Evolutionary conservation across 2,797 vertebrate genomes (phyloP).

Genomic region (Mionectes olivaceus): DNA sequence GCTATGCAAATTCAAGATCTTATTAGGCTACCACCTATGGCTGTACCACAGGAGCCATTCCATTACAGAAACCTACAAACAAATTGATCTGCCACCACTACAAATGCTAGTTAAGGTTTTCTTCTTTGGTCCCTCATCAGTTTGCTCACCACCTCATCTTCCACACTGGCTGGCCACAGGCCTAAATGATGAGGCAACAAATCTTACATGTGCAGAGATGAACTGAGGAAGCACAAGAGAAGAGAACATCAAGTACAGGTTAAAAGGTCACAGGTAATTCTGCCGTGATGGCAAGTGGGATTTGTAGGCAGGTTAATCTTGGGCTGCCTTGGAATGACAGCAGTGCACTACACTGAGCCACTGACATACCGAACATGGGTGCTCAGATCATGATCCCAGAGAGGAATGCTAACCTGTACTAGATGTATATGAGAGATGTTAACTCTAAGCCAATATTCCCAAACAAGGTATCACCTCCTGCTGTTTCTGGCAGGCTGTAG

Average conservation of each 20-base stretch:
- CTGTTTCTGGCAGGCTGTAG: neutral
- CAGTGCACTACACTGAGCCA: neutral
- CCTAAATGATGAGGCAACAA: neutral
- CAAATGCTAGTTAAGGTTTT: neutral
- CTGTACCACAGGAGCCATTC: neutral
- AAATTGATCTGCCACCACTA: accelerated
- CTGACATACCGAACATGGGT: neutral
- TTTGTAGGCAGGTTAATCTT: neutral
- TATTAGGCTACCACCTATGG: neutral
- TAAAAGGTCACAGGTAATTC: neutral
- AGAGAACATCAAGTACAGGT: neutral
- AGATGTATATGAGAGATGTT: neutral
- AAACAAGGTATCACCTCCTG: neutral
- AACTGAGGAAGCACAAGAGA: neutral
- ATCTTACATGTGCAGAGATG: neutral
- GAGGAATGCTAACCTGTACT: neutral
- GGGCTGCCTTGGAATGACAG: neutral
- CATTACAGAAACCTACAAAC: neutral
- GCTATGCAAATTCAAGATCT: neutral
- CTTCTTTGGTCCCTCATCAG: neutral
- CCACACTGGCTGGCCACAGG: accelerated
- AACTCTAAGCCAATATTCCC: neutral
- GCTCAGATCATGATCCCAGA: neutral
- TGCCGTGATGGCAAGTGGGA: neutral
- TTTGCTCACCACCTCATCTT: neutral